Percentiles rank a stretch among this genome's conserved stretches.
Evolutionary conservation across 2,888 invertebrate genomes (phyloP).

Genomic region (Auanema freiburgensis): DNA sequence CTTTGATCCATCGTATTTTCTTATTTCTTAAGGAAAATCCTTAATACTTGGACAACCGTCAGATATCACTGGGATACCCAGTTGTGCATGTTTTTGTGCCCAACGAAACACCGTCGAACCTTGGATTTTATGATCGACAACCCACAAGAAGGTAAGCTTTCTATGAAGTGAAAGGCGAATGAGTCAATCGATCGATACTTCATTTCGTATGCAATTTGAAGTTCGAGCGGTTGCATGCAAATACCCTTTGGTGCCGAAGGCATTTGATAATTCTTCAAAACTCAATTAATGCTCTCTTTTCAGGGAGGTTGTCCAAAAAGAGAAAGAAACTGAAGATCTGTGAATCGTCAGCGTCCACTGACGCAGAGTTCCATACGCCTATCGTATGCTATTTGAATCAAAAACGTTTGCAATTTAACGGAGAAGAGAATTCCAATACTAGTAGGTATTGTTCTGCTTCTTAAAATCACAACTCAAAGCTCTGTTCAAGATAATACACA

Average conservation of each 20-base stretch:
- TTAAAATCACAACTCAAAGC: not conserved
- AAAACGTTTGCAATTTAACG: constrained; percentile 29
- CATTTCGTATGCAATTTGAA: no score
- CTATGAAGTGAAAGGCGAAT: no score
- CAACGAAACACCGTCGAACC: constrained; percentile 41
- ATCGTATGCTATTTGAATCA: constrained; percentile 37
- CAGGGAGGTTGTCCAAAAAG: constrained; percentile 64
- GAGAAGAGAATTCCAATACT: not conserved
- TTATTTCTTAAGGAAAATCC: no score
- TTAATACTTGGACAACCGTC: constrained; percentile 1
- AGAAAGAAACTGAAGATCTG: constrained; percentile 64
- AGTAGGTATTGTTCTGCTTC: constrained; percentile 4
- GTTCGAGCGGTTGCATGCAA: no score
- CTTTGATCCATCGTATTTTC: no score
- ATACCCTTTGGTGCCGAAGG: no score
- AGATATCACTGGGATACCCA: constrained; percentile 33
- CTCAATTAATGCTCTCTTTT: no score
- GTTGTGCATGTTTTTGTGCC: constrained; percentile 52
- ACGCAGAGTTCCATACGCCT: constrained; percentile 26
- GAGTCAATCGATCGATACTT: no score
- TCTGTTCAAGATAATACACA: not conserved
- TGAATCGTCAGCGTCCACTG: constrained; percentile 34
- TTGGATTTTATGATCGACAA: constrained; percentile 62
- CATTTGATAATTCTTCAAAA: no score
- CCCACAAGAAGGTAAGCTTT: constrained; percentile 60